phyloP scores from a whole-genome alignment of 2,888 invertebrate species.

The Nycteola revayana region DNA sequence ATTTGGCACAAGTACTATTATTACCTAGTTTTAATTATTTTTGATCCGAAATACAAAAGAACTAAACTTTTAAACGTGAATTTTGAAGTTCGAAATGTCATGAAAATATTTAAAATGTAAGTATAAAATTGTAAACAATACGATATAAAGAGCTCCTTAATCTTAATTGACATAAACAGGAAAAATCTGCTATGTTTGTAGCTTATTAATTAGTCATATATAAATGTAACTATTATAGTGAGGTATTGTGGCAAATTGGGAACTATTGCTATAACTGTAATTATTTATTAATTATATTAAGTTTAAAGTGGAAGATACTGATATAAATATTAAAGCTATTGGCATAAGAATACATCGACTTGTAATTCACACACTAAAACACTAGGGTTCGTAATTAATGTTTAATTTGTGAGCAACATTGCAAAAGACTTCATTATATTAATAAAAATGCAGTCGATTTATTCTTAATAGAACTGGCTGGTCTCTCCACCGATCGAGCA shows the following conservation, averaged over 20 bases:
- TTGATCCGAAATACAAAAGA: conserved; percentile 20
- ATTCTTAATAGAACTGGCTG: conserved; percentile 49
- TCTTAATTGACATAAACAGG: conserved; percentile 35
- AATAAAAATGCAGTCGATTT: conserved; percentile 52
- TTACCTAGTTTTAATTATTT: too few relatives aligned
- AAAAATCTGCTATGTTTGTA: conserved; percentile 42
- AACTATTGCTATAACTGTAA: conserved; percentile 72
- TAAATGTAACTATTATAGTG: conserved; percentile 67
- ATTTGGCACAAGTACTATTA: conserved; percentile 30
- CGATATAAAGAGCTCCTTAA: conserved; percentile 24
- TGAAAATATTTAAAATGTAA: conserved; percentile 5
- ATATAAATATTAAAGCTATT: conserved; percentile 78
- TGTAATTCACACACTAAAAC: conserved; percentile 9
- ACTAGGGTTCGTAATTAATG: conserved; percentile 19
- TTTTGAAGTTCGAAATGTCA: conserved; percentile 14
- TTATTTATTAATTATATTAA: conserved; percentile 52
- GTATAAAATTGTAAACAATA: conserved; percentile 1
- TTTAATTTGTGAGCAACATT: conserved; percentile 29
- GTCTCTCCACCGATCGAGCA: conserved; percentile 56
- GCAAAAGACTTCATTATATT: conserved; percentile 22
- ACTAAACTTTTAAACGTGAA: conserved; percentile 15
- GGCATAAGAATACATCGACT: conserved; percentile 69
- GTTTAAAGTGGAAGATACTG: conserved; percentile 75
- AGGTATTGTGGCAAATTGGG: conserved; percentile 75
- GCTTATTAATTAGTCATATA: conserved; percentile 45